A percentile compares a stretch with the other conserved stretches of the same genome.
phyloP scores from a whole-genome alignment of 2,888 invertebrate species.

The Sminthurinus aureus region DNA sequence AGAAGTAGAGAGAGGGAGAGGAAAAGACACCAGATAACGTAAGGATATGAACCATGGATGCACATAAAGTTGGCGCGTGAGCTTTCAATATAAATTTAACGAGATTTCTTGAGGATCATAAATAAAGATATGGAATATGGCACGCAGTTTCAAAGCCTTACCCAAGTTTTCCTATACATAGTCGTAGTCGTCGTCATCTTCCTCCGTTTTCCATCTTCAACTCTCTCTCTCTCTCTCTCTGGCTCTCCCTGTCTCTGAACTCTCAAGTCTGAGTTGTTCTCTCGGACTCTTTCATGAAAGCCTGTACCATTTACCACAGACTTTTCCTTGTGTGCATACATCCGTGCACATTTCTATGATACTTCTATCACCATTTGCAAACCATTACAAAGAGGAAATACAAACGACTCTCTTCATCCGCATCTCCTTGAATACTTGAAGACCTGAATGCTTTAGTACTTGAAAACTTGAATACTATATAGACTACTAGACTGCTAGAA shows the following conservation, averaged over 20 bases:
- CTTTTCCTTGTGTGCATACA: background rate
- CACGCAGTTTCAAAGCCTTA: background rate
- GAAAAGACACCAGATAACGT: background rate
- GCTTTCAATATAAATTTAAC: constrained; percentile 40
- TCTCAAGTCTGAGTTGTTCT: background rate
- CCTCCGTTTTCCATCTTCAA: background rate
- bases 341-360: background rate
- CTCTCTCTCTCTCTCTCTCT: background rate
- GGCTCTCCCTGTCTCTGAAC: background rate
- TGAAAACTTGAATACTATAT: no score
- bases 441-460: background rate
- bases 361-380: no score
- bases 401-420: background rate
- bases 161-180: background rate
- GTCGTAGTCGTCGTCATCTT: background rate
- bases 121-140: constrained; percentile 33
- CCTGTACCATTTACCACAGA: background rate
- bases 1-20: background rate
- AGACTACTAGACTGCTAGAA: no score
- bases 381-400: no score
- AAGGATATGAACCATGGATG: background rate
- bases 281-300: background rate
- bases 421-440: background rate
- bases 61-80: constrained; percentile 36
- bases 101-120: constrained; percentile 22